Evolutionary conservation across 37 sponge, comb jelly and placozoan species (phyloP).

Genomic region (Cliona cf. orientalis): DNA sequence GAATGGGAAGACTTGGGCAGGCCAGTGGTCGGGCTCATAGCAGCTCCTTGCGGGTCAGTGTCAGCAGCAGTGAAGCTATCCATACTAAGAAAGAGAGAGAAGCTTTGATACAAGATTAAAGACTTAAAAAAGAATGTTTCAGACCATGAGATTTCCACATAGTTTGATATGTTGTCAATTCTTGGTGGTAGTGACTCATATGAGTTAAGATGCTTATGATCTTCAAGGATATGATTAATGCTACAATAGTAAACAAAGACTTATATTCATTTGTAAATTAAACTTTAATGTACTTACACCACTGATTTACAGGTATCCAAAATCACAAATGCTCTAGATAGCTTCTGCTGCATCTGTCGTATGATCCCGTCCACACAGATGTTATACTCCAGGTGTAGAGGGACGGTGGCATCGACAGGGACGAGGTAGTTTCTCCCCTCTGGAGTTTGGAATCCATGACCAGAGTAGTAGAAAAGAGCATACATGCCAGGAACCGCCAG

Average conservation of each 20-base stretch:
- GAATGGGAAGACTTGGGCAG: background rate
- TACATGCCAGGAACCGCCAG: slow-evolving; percentile 46
- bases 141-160: slow-evolving; percentile 13
- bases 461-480: slow-evolving; percentile 68
- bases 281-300: background rate
- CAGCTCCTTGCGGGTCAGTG: too few relatives aligned
- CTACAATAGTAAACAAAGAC: background rate
- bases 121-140: background rate
- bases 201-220: background rate
- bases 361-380: slow-evolving; percentile 22
- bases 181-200: background rate
- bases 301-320: slow-evolving; percentile 46
- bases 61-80: background rate
- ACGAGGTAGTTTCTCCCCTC: slow-evolving; percentile 38
- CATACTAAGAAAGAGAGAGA: background rate
- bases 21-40: too few relatives aligned
- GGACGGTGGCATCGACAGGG: slow-evolving; percentile 42
- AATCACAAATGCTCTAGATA: slow-evolving; percentile 25
- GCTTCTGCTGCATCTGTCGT: slow-evolving; percentile 16
- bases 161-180: slow-evolving; percentile 5
- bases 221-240: background rate
- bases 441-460: slow-evolving; percentile 54
- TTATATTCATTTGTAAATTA: too few relatives aligned
- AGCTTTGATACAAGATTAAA: too few relatives aligned
- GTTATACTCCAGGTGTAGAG: slow-evolving; percentile 5